A percentile compares a stretch with the other conserved stretches of the same genome.
Conservation (phyloP, 2,797 vertebrate species). For the Lutjanus argentimaculatus region DNA sequence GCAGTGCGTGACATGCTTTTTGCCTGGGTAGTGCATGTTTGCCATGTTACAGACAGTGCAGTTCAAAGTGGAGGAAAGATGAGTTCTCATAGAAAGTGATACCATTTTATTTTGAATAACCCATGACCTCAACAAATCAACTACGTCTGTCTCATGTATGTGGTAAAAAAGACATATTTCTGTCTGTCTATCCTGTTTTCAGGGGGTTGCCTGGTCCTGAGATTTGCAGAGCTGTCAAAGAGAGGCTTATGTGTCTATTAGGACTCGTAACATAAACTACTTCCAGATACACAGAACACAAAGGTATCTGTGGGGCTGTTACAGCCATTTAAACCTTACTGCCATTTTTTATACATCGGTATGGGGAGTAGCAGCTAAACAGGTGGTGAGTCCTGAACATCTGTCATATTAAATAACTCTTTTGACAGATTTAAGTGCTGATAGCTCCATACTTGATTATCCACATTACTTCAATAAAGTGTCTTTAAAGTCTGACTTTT, state of each 20-base stretch:
- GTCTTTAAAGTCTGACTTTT: constrained; percentile 23
- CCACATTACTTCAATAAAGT: constrained; percentile 18
- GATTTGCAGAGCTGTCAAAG: constrained; percentile 37
- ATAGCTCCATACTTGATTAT: constrained; percentile 37
- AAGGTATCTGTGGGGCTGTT: constrained; percentile 44
- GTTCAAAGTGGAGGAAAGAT: constrained; percentile 52
- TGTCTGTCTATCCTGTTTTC: constrained; percentile 35
- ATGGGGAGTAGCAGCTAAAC: not conserved
- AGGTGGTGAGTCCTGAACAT: constrained; percentile 26
- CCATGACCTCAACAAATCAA: constrained; percentile 49
- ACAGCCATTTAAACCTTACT: constrained; percentile 26
- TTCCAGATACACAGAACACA: constrained; percentile 42
- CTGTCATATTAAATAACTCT: constrained; percentile 54
- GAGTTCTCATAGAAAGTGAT: constrained; percentile 28
- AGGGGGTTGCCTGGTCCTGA: constrained; percentile 39
- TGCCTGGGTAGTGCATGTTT: constrained; percentile 41
- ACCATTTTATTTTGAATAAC: constrained; percentile 57
- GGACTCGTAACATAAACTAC: constrained; percentile 40
- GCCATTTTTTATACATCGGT: constrained; percentile 3
- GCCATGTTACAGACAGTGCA: constrained; percentile 40
- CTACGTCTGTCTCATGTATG: constrained; percentile 19
- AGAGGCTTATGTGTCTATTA: constrained; percentile 41
- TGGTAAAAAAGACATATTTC: constrained; percentile 32
- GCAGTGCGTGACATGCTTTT: constrained; percentile 61
- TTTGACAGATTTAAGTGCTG: constrained; percentile 56